Conservation (phyloP, 2,888 invertebrate genomes). For the Stenolophus ochropezus region DNA sequence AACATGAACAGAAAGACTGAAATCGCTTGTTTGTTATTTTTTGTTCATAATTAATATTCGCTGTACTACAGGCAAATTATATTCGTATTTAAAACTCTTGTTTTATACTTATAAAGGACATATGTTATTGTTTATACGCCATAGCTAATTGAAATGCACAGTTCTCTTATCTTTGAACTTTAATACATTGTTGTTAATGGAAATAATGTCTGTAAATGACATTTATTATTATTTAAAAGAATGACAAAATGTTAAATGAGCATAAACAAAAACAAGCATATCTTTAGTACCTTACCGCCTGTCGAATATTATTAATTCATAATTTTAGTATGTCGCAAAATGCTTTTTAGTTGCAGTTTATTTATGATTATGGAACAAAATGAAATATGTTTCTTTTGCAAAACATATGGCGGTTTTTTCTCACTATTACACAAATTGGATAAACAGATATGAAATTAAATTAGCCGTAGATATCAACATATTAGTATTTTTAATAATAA, state of each 20-base stretch:
- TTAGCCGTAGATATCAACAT: too few species aligned
- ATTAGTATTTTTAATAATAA: too few species aligned
- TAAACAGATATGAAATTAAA: too few species aligned
- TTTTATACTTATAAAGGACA: background rate
- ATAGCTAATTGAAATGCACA: slow-evolving; percentile 25
- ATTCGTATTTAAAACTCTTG: background rate
- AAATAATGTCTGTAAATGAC: slow-evolving; percentile 11
- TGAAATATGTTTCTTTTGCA: background rate
- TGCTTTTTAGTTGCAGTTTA: background rate
- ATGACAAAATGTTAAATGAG: background rate
- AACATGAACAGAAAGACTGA: background rate
- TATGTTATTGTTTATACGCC: slow-evolving; percentile 25
- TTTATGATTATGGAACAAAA: background rate
- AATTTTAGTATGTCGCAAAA: background rate
- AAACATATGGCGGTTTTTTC: background rate
- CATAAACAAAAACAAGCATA: slow-evolving; percentile 1
- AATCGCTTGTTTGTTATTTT: background rate
- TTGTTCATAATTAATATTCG: slow-evolving; percentile 26
- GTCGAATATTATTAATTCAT: slow-evolving; percentile 2
- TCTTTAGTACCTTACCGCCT: background rate
- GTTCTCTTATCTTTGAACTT: slow-evolving; percentile 28
- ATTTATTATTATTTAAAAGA: slow-evolving; percentile 20
- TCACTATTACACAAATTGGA: too few species aligned
- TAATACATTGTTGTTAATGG: slow-evolving; percentile 36
- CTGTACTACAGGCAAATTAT: slow-evolving; percentile 1